Evolutionary conservation across 2,888 invertebrate species (phyloP), one percentile per base, ranked within the genome.

Genomic region (Cyrtodaria siliqua): DNA sequence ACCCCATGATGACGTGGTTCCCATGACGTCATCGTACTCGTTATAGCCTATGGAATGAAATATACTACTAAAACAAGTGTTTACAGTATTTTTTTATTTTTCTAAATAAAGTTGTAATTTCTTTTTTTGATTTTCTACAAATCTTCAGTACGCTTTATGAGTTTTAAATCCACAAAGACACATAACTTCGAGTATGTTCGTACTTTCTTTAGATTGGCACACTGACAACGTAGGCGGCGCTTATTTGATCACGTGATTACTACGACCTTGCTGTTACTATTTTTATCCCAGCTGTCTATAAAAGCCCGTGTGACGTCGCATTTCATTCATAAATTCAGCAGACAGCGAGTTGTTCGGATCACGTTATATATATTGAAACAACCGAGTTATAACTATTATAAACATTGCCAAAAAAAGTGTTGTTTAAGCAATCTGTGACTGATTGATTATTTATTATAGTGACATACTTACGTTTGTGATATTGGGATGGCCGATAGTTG

Each of bases 401-500:
- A 12, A 50, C 4, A n/a, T 9, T 14, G 49, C 6, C 18, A 49
- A 8, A 49, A 18, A 49, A 55, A 23, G 8, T 6, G 44, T 24
- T 44, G n/a, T 14, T 59, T 27, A n/a, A 27, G 23, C n/a, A 29
- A 44, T 44, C 49, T 47, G 49, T 20, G 44, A 40, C 24, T 23
- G 23, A 29, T 40, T 16, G 33, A 40, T 57, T n/a, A 38, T 66
- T 42, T 29, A 56, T 29, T 52, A 14, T 47, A 26, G 42, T 47
- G 60, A 66, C 40, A 18, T 59, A 44, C 9, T 38, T 40, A 50
- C 27, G 27, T 29, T n/a, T 56, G 53, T 70, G 50, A 69, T 40
- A 69, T 26, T 82, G 81, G 76, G 76, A 90, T 90, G 90, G 90
- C 89, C 82, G 86, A 89, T 77, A 84, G 86, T 71, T 86, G 82